Evolutionary conservation across 2,113 vertebrate species (phyloP).

Genomic region (Apaloderma vittatum): DNA sequence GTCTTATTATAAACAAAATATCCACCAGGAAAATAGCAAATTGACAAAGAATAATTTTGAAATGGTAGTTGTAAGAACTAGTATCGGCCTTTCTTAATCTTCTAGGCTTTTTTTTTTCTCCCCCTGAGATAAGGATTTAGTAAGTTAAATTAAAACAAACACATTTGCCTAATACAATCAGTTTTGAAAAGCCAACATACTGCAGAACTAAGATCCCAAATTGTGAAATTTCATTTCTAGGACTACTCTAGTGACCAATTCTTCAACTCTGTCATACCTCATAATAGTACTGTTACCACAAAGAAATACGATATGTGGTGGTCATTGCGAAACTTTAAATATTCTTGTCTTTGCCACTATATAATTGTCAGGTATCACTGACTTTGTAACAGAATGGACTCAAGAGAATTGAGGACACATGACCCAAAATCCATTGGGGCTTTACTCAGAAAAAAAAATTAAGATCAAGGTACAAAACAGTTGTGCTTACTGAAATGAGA

Average conservation of each 20-base stretch:
- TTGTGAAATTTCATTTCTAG: background rate
- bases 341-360: background rate
- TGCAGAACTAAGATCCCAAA: fast-evolving
- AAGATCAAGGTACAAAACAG: background rate
- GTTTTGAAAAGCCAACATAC: background rate
- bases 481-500: background rate
- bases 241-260: background rate
- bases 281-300: background rate
- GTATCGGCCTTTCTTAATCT: background rate
- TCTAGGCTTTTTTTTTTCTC: background rate
- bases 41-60: background rate
- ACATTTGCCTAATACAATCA: background rate
- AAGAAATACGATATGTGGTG: background rate
- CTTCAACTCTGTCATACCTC: background rate
- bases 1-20: background rate
- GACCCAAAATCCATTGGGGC: background rate
- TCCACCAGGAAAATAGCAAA: background rate
- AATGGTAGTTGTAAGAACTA: background rate
- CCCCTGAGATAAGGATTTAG: background rate
- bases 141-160: background rate
- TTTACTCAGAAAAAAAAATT: background rate
- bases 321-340: background rate
- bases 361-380: background rate
- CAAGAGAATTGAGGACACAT: background rate
- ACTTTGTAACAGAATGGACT: background rate